Evolutionary conservation across 2,797 vertebrate species (phyloP), one percentile per base, ranked within the genome.

Genomic region (Atherinosoma microstoma): DNA sequence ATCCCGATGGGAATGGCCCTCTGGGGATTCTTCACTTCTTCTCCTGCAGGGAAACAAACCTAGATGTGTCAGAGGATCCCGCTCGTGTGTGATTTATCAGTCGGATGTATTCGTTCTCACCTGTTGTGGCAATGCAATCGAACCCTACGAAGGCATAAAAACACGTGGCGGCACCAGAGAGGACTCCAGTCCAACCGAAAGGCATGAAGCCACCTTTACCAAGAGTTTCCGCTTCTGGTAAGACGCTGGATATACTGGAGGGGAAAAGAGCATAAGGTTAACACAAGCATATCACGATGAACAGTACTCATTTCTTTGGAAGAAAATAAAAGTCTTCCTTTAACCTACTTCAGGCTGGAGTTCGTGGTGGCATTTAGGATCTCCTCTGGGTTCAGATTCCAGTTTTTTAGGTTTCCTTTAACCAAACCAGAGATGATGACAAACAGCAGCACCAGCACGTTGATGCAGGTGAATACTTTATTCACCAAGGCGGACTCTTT

Each of bases 101-200:
- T 6, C 65, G 3, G 16, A 53, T 34, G 34, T 0, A 13, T 11
- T 61, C 30, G 1, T 3, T 15, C 94, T 75, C 85, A 98, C 98
- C 98, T 93, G 98, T 98, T 10, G 98, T 99, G 73, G 98, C 97
- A 1, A 99, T 99, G 91, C 97, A 98, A 93, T 99, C 98, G 69
- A 99, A 99, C 22, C 98, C 98, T 32, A 99, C 96, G 1, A 99
- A 99, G 73, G 98, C 98, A 32, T 99, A 99, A 91, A 99, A 99
- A 75, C 98, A 99, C 0, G 97, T 99, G 1, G 98, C 98, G 24
- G 98, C 98, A 15, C 98, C 98, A 0, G 97, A 97, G 3, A 99
- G 94, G 49, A 99, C 96, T 20, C 97, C 98, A 0, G 90, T 85
- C 75, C 96, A 89, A 3, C 97, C 98, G 9, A 96, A 99, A 0